Evolutionary conservation across 2,888 invertebrate genomes (phyloP).

Genomic region (Sesia bembeciformis): DNA sequence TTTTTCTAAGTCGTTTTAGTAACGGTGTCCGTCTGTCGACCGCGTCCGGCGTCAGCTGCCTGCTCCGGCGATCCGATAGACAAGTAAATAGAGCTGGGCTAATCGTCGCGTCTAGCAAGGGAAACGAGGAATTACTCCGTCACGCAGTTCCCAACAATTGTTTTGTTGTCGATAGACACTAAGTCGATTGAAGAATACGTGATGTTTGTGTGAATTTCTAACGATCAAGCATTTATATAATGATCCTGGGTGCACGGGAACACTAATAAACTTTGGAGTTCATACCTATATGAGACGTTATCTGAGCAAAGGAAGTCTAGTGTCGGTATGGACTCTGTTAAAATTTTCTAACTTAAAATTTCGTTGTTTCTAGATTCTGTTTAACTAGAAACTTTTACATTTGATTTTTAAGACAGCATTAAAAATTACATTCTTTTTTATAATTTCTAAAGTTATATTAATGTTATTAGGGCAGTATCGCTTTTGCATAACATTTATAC

Average conservation of each 20-base stretch:
- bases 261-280: too few species aligned
- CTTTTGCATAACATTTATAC: too few species aligned
- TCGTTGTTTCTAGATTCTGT: too few species aligned
- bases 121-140: slow-evolving; percentile 71
- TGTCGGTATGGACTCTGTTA: too few species aligned
- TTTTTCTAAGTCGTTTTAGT: slow-evolving; percentile 70
- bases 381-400: too few species aligned
- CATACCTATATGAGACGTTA: too few species aligned
- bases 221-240: background rate
- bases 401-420: too few species aligned
- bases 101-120: slow-evolving; percentile 67
- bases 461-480: too few species aligned
- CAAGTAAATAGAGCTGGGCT: slow-evolving; percentile 70
- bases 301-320: too few species aligned
- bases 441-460: too few species aligned
- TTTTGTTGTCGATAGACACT: slow-evolving; percentile 51
- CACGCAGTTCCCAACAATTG: slow-evolving; percentile 61
- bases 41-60: slow-evolving; percentile 67
- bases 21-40: slow-evolving; percentile 64
- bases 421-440: too few species aligned
- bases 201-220: background rate
- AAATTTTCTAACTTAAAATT: too few species aligned
- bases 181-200: slow-evolving; percentile 25
- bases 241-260: background rate
- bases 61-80: slow-evolving; percentile 55